Percentiles rank a stretch among this genome's conserved stretches.
Evolutionary conservation across 2,797 vertebrate species (phyloP).

Genomic region (Trachops cirrhosus): DNA sequence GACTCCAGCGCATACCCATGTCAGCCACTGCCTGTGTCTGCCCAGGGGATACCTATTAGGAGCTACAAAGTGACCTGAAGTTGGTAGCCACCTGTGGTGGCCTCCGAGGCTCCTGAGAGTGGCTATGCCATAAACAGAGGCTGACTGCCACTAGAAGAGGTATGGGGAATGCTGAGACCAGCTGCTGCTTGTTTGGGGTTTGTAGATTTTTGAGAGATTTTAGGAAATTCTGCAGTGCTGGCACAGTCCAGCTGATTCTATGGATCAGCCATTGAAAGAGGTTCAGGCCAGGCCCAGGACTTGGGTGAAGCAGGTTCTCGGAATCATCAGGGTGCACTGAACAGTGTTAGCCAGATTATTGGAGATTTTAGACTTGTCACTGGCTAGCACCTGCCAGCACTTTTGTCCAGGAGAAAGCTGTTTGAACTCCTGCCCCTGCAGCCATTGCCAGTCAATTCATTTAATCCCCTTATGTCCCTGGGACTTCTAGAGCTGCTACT

Average conservation of each 20-base stretch:
- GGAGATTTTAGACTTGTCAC: not conserved
- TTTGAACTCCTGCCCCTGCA: not conserved
- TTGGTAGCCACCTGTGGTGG: not conserved
- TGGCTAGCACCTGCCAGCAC: not conserved
- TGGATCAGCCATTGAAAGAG: not conserved
- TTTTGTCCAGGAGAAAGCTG: not conserved
- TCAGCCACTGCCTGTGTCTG: not conserved
- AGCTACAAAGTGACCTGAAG: not conserved
- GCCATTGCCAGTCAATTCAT: not conserved
- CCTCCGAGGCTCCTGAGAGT: not conserved
- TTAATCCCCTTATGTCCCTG: not conserved
- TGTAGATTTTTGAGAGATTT: not conserved
- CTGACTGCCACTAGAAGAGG: not conserved
- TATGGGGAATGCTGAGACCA: not conserved
- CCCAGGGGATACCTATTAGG: not conserved
- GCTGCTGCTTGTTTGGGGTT: not conserved
- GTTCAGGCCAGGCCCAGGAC: not conserved
- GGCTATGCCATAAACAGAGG: not conserved
- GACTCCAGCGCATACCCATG: not conserved
- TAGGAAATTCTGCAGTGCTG: not conserved
- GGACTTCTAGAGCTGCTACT: not conserved
- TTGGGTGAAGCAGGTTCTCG: not conserved
- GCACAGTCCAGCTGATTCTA: not conserved
- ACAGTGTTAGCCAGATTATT: not conserved
- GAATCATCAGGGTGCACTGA: not conserved